These are phyloP conservation scores for Isichthys henryi DNA, from an alignment of 2,113 vertebrate species.

Conservation along the genomic window DNA sequence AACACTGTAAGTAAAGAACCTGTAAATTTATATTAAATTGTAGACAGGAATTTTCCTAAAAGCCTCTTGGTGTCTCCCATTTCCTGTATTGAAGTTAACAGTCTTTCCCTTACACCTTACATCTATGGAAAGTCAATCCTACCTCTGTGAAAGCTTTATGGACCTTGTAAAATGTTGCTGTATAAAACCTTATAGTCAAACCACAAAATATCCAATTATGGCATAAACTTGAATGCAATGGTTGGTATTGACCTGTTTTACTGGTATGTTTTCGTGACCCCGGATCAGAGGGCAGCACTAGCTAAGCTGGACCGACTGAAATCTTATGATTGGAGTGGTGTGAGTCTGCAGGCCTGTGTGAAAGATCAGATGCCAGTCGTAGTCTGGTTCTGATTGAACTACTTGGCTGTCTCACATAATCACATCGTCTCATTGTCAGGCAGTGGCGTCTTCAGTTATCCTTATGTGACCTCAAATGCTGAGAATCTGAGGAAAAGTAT, in stretches of 20 bases:
- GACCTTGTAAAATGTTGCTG: conserved; percentile 61
- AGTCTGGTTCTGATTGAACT: conserved; percentile 67
- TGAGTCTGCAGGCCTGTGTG: conserved; percentile 41
- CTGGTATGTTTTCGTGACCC: conserved; percentile 47
- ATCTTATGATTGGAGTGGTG: conserved; percentile 31
- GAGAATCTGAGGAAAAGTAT: not conserved
- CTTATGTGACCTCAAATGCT: conserved; percentile 10
- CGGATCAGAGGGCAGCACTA: conserved; percentile 44
- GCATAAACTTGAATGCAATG: conserved; percentile 38
- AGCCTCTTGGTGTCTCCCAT: conserved; percentile 27
- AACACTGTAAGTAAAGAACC: not conserved
- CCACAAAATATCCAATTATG: conserved; percentile 57
- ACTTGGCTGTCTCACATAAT: conserved; percentile 47
- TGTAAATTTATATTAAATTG: not conserved
- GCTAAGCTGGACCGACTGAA: conserved; percentile 35
- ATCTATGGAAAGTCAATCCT: conserved; percentile 53
- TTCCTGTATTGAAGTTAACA: conserved; percentile 43
- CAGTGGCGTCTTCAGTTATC: conserved; percentile 33
- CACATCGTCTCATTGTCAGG: conserved; percentile 39
- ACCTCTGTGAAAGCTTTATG: conserved; percentile 58
- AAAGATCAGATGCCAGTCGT: conserved; percentile 39
- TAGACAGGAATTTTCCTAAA: not conserved
- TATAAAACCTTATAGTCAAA: conserved; percentile 51
- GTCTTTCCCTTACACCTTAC: conserved; percentile 50
- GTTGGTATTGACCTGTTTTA: conserved; percentile 57